Percentiles rank a stretch among this genome's conserved stretches.
Conservation (phyloP, 2,888 invertebrate species). For the Eupithecia subfuscata region DNA sequence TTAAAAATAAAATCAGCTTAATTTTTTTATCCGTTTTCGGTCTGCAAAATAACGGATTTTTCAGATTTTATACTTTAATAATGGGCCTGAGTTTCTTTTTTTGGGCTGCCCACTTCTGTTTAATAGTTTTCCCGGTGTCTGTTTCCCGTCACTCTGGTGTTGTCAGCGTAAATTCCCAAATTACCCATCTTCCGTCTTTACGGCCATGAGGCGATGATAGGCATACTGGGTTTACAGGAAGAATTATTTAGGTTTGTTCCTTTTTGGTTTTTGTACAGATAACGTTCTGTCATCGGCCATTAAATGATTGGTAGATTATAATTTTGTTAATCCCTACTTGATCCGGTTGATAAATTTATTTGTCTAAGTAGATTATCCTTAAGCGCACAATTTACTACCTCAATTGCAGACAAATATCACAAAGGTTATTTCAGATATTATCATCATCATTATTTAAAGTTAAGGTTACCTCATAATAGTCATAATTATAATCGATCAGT, state of each 20-base stretch:
- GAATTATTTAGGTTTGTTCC: neutral
- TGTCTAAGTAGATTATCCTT: neutral
- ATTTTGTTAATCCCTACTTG: neutral
- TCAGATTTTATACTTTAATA: neutral
- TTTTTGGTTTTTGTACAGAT: neutral
- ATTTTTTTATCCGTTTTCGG: neutral
- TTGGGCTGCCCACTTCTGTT: constrained; percentile 4
- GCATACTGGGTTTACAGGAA: neutral
- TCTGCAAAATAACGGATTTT: neutral
- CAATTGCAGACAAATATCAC: neutral
- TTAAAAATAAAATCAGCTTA: neutral
- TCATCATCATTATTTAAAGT: no score
- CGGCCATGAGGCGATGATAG: constrained; percentile 17
- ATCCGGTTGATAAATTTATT: neutral
- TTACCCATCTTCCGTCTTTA: constrained; percentile 13
- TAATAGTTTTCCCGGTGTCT: constrained; percentile 23
- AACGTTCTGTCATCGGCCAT: neutral
- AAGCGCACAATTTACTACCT: neutral
- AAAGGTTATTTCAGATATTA: neutral
- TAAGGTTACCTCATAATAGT: no score
- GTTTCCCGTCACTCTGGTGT: constrained; percentile 33
- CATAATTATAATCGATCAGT: no score
- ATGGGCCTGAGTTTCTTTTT: neutral
- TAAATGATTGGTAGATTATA: neutral
- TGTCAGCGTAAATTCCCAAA: constrained; percentile 11